These are phyloP conservation scores for Brienomyrus brachyistius DNA, from an alignment of 2,113 vertebrate species.

Conservation along the genomic window DNA sequence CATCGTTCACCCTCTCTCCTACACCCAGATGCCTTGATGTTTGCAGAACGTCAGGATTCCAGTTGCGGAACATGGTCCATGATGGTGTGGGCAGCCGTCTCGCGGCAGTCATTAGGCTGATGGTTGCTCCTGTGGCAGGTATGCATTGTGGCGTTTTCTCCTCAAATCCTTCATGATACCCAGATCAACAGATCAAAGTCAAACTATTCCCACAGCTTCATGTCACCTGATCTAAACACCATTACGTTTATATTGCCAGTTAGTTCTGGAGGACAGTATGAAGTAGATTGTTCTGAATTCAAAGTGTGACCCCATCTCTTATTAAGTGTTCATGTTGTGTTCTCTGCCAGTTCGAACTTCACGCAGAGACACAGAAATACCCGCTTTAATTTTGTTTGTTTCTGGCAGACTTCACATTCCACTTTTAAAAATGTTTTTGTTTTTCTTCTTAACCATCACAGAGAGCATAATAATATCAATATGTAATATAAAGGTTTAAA, in stretches of 20 bases:
- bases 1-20: not conserved
- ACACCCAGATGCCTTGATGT: not conserved
- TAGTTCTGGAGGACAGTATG: not conserved
- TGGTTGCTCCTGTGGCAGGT: not conserved
- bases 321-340: not conserved
- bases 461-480: not conserved
- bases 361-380: not conserved
- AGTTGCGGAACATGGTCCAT: not conserved
- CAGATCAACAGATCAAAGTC: not conserved
- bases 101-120: not conserved
- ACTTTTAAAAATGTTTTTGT: not conserved
- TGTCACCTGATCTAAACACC: not conserved
- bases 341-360: not conserved
- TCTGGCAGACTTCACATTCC: not conserved
- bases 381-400: not conserved
- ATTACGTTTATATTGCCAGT: not conserved
- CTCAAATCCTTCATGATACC: not conserved
- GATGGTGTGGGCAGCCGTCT: not conserved
- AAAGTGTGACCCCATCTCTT: not conserved
- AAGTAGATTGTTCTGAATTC: not conserved
- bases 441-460: not conserved
- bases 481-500: not conserved
- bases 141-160: not conserved
- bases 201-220: not conserved
- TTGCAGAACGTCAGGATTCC: not conserved